These are phyloP conservation scores for Hoplodrina ambigua DNA, from an alignment of 2,888 invertebrate genomes.

Conservation along the genomic window DNA sequence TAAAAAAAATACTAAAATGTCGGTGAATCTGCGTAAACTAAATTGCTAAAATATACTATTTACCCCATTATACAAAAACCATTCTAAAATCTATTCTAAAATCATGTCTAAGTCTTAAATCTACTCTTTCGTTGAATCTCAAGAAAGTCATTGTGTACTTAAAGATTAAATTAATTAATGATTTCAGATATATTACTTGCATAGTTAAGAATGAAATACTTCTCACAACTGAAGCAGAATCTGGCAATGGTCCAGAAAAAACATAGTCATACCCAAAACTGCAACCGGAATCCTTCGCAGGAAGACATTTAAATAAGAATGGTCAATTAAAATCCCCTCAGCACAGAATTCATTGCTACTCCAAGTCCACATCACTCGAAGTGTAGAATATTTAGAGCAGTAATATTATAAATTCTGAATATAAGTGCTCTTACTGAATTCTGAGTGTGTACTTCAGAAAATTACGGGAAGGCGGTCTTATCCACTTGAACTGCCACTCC, in stretches of 20 bases:
- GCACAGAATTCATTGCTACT: slow-evolving; percentile 75
- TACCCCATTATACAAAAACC: no score
- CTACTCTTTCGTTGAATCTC: no score
- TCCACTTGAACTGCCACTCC: slow-evolving; percentile 84
- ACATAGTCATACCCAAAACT: slow-evolving; percentile 29
- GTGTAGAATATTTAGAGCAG: slow-evolving; percentile 82
- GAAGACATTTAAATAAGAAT: slow-evolving; percentile 62
- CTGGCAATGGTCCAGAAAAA: slow-evolving; percentile 36
- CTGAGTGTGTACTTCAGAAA: slow-evolving; percentile 86
- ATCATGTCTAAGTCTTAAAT: no score
- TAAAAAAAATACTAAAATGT: slow-evolving; percentile 28
- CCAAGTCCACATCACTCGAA: slow-evolving; percentile 72
- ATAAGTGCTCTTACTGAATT: slow-evolving; percentile 86
- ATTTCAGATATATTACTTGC: no score
- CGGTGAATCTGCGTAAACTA: background rate
- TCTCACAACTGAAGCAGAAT: background rate
- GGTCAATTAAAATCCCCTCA: slow-evolving; percentile 67
- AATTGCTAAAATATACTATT: slow-evolving; percentile 1
- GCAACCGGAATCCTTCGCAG: slow-evolving; percentile 43
- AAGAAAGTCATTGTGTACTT: no score
- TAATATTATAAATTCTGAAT: slow-evolving; percentile 89
- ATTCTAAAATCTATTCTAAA: no score
- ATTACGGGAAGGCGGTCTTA: slow-evolving; percentile 87
- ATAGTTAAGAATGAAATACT: slow-evolving; percentile 9
- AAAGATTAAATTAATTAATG: no score